Percentiles rank a stretch among this genome's conserved stretches.
These are phyloP conservation scores for Alfaro cultratus DNA, from an alignment of 2,797 vertebrate species.

Conservation along the genomic window DNA sequence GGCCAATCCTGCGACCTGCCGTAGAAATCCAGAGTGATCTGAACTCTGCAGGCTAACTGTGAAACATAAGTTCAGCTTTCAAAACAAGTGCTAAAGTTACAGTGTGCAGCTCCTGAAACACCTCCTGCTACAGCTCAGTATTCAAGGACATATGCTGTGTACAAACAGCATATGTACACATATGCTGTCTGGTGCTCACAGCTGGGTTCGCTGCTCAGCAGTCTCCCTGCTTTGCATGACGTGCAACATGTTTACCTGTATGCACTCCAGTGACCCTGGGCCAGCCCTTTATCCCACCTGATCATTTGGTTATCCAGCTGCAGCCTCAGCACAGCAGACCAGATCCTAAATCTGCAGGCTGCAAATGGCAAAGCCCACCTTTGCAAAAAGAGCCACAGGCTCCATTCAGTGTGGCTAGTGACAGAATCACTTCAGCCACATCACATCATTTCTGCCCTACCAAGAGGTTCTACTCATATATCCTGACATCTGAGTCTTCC, in stretches of 20 bases:
- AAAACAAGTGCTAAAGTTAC: conserved; percentile 9
- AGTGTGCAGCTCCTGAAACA: neutral
- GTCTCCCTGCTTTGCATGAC: conserved; percentile 76
- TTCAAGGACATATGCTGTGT: conserved; percentile 14
- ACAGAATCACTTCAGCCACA: neutral
- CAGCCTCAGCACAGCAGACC: conserved; percentile 19
- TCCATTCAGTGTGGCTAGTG: neutral
- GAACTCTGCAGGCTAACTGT: conserved; percentile 1
- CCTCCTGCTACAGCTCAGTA: conserved; percentile 3
- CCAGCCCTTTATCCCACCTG: conserved; percentile 40
- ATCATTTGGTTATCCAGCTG: conserved; percentile 72
- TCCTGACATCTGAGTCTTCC: neutral
- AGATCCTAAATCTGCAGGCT: conserved; percentile 15
- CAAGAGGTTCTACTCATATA: neutral
- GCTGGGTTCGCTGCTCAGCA: conserved; percentile 59
- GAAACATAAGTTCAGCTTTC: conserved; percentile 13
- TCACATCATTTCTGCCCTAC: neutral
- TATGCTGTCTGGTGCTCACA: conserved; percentile 42
- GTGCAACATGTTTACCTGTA: conserved; percentile 70
- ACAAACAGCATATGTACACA: conserved; percentile 11
- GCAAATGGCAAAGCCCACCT: conserved; percentile 1
- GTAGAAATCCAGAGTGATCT: neutral
- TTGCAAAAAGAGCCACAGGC: neutral
- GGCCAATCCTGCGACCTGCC: conserved; percentile 21
- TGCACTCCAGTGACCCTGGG: conserved; percentile 57